Percentiles rank a stretch among this genome's conserved stretches.
Conservation (phyloP, 2,888 invertebrate genomes). For the Coenonympha glycerion region DNA sequence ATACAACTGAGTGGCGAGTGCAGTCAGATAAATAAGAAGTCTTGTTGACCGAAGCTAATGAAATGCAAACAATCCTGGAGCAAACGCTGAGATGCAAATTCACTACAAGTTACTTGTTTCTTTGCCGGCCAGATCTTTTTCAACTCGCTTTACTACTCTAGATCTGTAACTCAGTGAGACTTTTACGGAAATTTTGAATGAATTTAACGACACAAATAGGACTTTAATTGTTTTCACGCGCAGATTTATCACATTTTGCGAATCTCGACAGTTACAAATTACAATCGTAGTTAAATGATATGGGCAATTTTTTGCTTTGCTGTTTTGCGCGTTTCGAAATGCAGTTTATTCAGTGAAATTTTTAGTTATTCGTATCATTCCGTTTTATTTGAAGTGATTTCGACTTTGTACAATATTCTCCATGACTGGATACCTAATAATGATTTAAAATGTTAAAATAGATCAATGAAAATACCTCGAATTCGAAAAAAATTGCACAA, state of each 20-base stretch:
- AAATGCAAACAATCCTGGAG: constrained; percentile 59
- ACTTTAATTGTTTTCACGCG: too few relatives aligned
- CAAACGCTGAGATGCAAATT: constrained; percentile 49
- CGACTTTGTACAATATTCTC: too few relatives aligned
- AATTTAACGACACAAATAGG: neutral
- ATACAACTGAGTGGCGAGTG: constrained; percentile 41
- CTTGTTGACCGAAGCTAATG: constrained; percentile 61
- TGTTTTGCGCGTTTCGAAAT: too few relatives aligned
- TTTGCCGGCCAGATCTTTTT: constrained; percentile 27
- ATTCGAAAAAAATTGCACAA: too few relatives aligned
- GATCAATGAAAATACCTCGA: too few relatives aligned
- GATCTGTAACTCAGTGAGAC: constrained; percentile 8
- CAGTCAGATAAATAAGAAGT: constrained; percentile 54
- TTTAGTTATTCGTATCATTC: too few relatives aligned
- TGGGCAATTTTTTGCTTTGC: neutral
- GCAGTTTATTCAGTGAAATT: too few relatives aligned
- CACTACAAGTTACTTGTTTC: constrained; percentile 37
- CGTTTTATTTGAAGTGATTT: too few relatives aligned
- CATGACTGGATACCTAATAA: too few relatives aligned
- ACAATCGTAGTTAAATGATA: neutral
- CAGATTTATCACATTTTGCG: too few relatives aligned
- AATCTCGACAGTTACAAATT: too few relatives aligned
- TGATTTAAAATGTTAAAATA: too few relatives aligned
- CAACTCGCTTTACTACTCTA: constrained; percentile 19
- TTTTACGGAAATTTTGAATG: neutral